These are phyloP conservation scores for Mellilla xanthometata DNA, from an alignment of 2,888 invertebrate genomes.

Conservation along the genomic window DNA sequence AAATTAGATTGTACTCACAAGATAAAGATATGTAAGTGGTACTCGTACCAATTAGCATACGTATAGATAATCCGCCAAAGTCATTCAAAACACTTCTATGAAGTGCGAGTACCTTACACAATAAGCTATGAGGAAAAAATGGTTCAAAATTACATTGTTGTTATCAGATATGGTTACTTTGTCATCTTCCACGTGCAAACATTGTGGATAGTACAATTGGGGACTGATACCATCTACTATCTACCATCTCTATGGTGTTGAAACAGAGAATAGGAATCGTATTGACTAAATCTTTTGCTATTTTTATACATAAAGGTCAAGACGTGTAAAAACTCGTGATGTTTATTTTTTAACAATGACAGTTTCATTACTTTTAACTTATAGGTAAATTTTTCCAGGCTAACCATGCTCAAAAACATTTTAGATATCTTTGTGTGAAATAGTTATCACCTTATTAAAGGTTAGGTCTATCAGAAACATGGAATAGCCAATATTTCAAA, in stretches of 20 bases:
- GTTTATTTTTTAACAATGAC: neutral
- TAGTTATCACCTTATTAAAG: no score
- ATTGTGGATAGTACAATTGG: constrained; percentile 14
- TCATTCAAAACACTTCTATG: constrained; percentile 5
- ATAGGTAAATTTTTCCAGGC: no score
- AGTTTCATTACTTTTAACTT: no score
- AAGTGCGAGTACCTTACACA: neutral
- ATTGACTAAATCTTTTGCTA: constrained; percentile 13
- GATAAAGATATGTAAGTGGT: no score
- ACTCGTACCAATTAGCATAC: no score
- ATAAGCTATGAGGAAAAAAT: constrained; percentile 7
- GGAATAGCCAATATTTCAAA: no score
- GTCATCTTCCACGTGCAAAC: constrained; percentile 11
- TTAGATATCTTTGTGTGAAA: no score
- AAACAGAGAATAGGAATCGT: constrained; percentile 15
- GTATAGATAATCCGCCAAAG: no score
- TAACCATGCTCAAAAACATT: no score
- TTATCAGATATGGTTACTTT: constrained; percentile 9
- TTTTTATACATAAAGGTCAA: constrained; percentile 8
- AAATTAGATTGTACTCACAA: no score
- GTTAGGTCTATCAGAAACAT: no score
- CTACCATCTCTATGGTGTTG: constrained; percentile 6
- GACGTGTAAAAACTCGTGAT: neutral
- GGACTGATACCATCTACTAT: constrained; percentile 11
- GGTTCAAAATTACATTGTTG: constrained; percentile 1